Percentiles rank a stretch among this genome's conserved stretches.
These are phyloP conservation scores for Acanthosepion lycidas DNA, from an alignment of 2,888 invertebrate genomes.

Conservation along the genomic window DNA sequence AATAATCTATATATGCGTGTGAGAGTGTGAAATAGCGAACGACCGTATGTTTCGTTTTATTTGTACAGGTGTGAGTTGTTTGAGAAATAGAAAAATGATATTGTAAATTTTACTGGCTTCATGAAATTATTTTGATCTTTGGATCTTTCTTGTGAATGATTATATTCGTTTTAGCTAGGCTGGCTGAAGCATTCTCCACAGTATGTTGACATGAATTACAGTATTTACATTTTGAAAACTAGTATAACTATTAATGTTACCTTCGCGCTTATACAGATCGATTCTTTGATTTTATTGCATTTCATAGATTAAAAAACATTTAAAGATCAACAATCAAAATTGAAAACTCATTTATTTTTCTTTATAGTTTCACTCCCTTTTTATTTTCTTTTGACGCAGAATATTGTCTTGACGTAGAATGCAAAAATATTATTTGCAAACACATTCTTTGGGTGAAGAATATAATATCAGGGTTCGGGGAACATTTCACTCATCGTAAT, in stretches of 20 bases:
- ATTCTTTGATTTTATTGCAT: neutral
- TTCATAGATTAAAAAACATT: neutral
- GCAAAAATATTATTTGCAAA: neutral
- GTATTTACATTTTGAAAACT: neutral
- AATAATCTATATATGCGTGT: too few species aligned
- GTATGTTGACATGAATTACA: neutral
- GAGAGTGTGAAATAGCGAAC: too few species aligned
- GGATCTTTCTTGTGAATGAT: too few species aligned
- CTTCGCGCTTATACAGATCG: neutral
- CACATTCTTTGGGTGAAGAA: neutral
- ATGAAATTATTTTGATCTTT: too few species aligned
- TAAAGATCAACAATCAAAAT: neutral
- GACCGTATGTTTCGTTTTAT: too few species aligned
- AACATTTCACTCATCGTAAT: neutral
- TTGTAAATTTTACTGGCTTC: too few species aligned
- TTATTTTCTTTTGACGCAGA: neutral
- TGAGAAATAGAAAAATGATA: too few species aligned
- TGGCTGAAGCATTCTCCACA: neutral
- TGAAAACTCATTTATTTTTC: neutral
- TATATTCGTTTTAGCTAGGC: neutral
- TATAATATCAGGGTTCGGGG: neutral
- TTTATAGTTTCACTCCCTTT: neutral
- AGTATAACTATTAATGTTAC: neutral
- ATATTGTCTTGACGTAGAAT: neutral
- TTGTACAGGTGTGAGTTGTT: too few species aligned